These are phyloP conservation scores for Dallia pectoralis DNA, from an alignment of 2,797 vertebrate species.

Conservation along the genomic window DNA sequence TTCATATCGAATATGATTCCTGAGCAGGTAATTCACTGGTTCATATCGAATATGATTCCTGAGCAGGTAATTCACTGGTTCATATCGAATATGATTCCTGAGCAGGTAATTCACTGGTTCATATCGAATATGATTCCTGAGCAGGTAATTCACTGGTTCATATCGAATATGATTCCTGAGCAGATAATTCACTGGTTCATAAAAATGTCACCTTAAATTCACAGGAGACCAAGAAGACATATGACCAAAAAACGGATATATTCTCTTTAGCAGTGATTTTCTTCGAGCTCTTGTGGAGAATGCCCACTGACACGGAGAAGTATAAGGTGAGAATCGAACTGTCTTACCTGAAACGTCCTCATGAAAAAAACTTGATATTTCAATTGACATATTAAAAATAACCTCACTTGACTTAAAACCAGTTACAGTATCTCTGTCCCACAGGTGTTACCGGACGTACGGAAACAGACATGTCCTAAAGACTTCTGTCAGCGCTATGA, in stretches of 20 bases:
- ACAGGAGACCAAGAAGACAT: constrained; percentile 13
- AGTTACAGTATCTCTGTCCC: background rate
- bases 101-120: too few relatives aligned
- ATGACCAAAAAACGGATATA: constrained; percentile 46
- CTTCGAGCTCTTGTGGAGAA: constrained; percentile 47
- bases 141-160: too few relatives aligned
- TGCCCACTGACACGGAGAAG: constrained; percentile 23
- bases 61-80: background rate
- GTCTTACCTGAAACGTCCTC: background rate
- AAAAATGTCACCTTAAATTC: background rate
- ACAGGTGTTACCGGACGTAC: constrained; percentile 27
- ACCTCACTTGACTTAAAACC: background rate
- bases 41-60: background rate
- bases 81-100: constrained; percentile 78
- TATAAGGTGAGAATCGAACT: background rate
- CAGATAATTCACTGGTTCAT: background rate
- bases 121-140: constrained; percentile 85
- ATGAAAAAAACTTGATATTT: background rate
- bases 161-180: background rate
- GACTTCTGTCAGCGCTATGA: constrained; percentile 4
- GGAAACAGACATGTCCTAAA: constrained; percentile 11
- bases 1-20: background rate
- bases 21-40: background rate
- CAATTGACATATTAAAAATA: background rate
- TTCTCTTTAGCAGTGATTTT: constrained; percentile 44